Conservation (phyloP, 1,140 invertebrate species). For the Homarus americanus region DNA sequence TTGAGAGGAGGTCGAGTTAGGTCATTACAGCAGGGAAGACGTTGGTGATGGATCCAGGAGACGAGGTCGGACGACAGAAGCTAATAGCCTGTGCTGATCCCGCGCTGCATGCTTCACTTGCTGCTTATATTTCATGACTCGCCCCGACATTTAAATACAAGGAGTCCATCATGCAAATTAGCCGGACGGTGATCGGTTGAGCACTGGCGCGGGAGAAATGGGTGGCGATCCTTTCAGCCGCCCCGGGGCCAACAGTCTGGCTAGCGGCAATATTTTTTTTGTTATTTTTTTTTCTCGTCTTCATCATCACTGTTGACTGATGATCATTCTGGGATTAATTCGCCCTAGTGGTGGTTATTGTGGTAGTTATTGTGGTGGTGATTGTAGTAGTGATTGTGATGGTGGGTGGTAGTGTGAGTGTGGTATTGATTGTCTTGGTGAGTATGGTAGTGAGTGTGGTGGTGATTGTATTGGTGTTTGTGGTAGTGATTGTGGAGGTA, state of each 20-base stretch:
- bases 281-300: too few relatives aligned
- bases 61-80: constrained; percentile 31
- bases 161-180: constrained; percentile 42
- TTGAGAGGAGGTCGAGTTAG: not conserved
- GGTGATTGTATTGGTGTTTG: too few relatives aligned
- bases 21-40: not conserved
- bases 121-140: constrained; percentile 42
- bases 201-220: not conserved
- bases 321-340: too few relatives aligned
- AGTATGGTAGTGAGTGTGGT: too few relatives aligned
- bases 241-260: not conserved
- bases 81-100: constrained; percentile 46
- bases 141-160: constrained; percentile 41
- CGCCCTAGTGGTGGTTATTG: too few relatives aligned
- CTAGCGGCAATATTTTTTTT: too few relatives aligned
- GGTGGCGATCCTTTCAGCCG: not conserved
- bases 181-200: not conserved
- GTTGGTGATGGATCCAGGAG: constrained; percentile 23
- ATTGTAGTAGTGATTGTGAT: too few relatives aligned
- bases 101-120: constrained; percentile 24
- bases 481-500: too few relatives aligned
- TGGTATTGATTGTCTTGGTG: too few relatives aligned
- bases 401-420: too few relatives aligned
- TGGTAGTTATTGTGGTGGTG: too few relatives aligned
- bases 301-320: too few relatives aligned